These are phyloP conservation scores for Phrynosoma platyrhinos DNA, from an alignment of 2,113 vertebrate genomes.

Conservation along the genomic window DNA sequence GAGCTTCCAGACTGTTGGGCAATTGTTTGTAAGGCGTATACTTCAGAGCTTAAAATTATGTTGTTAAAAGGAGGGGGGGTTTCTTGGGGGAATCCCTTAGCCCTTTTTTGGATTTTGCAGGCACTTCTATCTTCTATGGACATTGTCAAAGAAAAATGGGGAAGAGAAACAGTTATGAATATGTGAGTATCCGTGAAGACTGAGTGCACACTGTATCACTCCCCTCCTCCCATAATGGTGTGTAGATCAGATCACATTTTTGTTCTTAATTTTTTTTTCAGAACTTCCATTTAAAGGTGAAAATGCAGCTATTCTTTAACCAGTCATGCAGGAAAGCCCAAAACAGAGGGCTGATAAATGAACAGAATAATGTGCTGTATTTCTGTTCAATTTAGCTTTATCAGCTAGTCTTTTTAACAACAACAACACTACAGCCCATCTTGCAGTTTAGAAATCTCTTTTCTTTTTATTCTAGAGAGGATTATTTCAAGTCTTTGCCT, in stretches of 20 bases:
- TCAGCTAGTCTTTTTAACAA: background rate
- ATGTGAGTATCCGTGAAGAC: background rate
- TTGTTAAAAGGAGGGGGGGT: background rate
- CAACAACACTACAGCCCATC: fast-evolving
- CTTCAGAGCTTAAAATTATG: background rate
- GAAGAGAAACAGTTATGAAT: background rate
- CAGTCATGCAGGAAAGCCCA: background rate
- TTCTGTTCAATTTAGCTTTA: background rate
- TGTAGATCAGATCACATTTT: background rate
- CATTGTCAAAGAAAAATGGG: background rate
- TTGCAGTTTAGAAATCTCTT: background rate
- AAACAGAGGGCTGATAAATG: background rate
- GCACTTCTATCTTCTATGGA: background rate
- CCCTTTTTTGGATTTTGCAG: background rate
- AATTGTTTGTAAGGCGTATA: background rate
- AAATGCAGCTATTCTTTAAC: background rate
- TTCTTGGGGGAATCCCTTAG: background rate
- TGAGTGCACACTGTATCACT: background rate
- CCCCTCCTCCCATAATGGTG: background rate
- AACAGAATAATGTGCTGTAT: background rate
- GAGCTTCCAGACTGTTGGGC: background rate
- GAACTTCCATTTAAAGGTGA: background rate
- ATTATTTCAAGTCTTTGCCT: conserved; percentile 4
- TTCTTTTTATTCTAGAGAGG: background rate
- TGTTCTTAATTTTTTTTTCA: background rate